Conservation (phyloP, 2,888 invertebrate genomes). For the Scaptomyza reducta region DNA sequence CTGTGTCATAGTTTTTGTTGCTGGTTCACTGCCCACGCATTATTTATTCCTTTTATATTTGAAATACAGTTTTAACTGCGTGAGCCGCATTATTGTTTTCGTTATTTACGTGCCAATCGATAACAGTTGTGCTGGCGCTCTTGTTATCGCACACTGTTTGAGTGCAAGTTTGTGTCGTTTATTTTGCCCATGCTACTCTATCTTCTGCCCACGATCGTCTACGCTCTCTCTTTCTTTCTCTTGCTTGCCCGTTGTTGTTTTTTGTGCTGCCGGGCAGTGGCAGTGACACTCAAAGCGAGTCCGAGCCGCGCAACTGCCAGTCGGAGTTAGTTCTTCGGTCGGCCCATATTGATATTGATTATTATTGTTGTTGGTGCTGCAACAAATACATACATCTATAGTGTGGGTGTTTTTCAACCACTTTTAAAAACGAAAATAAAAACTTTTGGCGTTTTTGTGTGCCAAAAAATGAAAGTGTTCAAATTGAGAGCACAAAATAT, state of each 20-base stretch:
- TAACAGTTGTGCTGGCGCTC: conserved; percentile 58
- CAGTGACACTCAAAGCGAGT: conserved; percentile 74
- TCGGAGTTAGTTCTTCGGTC: conserved; percentile 62
- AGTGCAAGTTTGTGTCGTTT: conserved; percentile 32
- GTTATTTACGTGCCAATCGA: conserved; percentile 58
- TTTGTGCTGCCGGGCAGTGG: conserved; percentile 52
- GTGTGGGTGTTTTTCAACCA: conserved; percentile 55
- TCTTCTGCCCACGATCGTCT: conserved; percentile 41
- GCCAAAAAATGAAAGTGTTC: conserved; percentile 45
- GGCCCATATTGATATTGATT: conserved; percentile 64
- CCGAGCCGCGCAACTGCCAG: conserved; percentile 47
- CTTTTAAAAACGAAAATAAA: conserved; percentile 41
- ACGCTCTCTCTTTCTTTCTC: conserved; percentile 17
- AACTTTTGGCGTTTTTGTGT: conserved; percentile 33
- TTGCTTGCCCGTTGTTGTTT: conserved; percentile 25
- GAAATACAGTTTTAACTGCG: conserved; percentile 35
- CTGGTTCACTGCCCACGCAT: conserved; percentile 29
- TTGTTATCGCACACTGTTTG: conserved; percentile 44
- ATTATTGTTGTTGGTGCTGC: conserved; percentile 23
- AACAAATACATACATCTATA: conserved; percentile 13
- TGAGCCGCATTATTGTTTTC: conserved; percentile 31
- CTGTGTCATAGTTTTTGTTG: conserved; percentile 36
- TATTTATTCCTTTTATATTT: conserved; percentile 32
- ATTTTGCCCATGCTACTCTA: conserved; percentile 14
- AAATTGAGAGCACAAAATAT: conserved; percentile 55